Conservation (phyloP, 2,797 vertebrate species). For the Diglossa cyanea region DNA sequence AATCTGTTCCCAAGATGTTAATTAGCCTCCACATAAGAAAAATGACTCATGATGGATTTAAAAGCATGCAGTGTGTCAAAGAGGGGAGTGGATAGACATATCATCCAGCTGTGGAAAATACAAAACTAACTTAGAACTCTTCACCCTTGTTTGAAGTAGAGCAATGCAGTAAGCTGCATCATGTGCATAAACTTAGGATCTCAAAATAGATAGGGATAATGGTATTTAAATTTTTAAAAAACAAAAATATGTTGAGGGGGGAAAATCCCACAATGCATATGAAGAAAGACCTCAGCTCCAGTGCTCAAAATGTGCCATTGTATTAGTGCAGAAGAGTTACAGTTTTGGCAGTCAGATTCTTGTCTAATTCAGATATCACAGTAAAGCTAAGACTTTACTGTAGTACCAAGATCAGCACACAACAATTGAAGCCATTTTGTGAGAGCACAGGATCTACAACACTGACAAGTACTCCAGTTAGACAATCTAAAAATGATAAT, state of each 20-base stretch:
- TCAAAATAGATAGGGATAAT: neutral
- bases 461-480: neutral
- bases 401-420: neutral
- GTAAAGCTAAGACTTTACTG: neutral
- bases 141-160: neutral
- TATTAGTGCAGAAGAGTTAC: neutral
- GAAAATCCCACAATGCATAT: rapidly evolving
- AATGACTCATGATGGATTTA: neutral
- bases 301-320: neutral
- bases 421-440: neutral
- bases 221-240: neutral
- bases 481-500: constrained; percentile 11
- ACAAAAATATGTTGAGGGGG: neutral
- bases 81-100: neutral
- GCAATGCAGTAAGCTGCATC: neutral
- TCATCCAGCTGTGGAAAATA: neutral
- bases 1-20: constrained; percentile 40
- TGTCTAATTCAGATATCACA: neutral
- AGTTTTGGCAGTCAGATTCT: neutral
- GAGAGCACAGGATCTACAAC: neutral
- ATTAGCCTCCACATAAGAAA: neutral
- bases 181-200: neutral
- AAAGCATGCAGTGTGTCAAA: neutral
- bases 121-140: neutral
- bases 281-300: neutral